Base-by-base conservation (phyloP, 1,140 invertebrate genomes). In the Antheraea mylitta region DNA sequence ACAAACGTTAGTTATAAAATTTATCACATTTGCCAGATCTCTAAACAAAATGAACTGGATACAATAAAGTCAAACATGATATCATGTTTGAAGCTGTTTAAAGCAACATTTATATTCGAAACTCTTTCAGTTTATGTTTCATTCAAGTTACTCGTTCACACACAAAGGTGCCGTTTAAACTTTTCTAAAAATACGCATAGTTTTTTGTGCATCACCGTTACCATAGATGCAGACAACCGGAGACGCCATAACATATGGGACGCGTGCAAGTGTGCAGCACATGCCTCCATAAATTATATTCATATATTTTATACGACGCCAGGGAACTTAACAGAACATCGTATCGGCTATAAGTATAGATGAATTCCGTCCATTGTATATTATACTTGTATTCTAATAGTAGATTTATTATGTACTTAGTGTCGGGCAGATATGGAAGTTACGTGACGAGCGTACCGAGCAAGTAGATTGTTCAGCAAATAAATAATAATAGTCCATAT, bases 401-500 rank as follows among this genome's bases (percentile, higher is more conserved):
- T 69, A 73, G 69, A 75, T 74, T 16, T 69, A 75, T 70, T 70
- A 72, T 78, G 36, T 73, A 69, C 71, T 67, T 62, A 69, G 69
- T 73, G 69, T 73, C 72, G 69, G 53, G 63, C 65, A 64, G 67
- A 76, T 71, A 71, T 76, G 71, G 67, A 73, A 76, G 74, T 72
- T 76, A 75, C 71, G 71, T 75, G 73, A 65, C 22, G 58, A 68
- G 48, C 30, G 42, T 45, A 66, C 62, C 36, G 45, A 67, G 72
- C 70, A 80, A 72, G 71, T 72, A 69, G 53, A 7, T 71, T 77
- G 63, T 70, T 75, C 73, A 67, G 64, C 73, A 73, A 76, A 80
- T 76, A 79, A 76, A 75, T 30, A 30, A 30, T 30, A 30, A 30
- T 79, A 77, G 78, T 73, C 78, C 74, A 80, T 83, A 75, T 67